These are phyloP conservation scores for Intellagama lesueurii DNA, from an alignment of 2,797 vertebrate genomes.

Conservation along the genomic window DNA sequence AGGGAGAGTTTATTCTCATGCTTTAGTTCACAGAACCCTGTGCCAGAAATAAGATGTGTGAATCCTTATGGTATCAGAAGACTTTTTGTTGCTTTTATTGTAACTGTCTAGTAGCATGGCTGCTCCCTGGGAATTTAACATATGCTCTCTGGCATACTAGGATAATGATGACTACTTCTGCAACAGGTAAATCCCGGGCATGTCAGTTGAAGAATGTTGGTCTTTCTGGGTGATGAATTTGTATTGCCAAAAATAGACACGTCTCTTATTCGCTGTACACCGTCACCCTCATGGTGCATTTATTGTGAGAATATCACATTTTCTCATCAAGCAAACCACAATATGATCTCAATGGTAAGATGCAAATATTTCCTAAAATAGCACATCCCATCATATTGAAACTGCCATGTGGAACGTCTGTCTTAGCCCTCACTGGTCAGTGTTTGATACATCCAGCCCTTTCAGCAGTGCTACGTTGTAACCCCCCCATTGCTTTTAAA, in stretches of 20 bases:
- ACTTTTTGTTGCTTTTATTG: background rate
- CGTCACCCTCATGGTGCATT: background rate
- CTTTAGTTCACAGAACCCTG: background rate
- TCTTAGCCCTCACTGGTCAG: background rate
- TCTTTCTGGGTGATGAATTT: background rate
- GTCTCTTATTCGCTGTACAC: background rate
- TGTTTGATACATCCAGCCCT: background rate
- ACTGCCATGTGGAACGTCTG: background rate
- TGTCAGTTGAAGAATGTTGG: background rate
- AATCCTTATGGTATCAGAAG: background rate
- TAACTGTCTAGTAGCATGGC: background rate
- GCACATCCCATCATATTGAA: background rate
- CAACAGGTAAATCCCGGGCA: background rate
- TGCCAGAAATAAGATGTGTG: background rate
- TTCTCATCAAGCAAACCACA: background rate
- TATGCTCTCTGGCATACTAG: background rate
- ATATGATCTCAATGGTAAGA: background rate
- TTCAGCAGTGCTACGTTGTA: no score
- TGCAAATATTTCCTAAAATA: background rate
- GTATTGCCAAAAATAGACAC: background rate
- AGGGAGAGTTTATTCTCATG: background rate
- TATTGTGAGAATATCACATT: background rate
- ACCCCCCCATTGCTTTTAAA: no score
- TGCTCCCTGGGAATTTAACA: background rate
- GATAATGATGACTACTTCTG: background rate